Evolutionary conservation across 2,113 vertebrate species (phyloP), one percentile per base, ranked within the genome.

Genomic region (Gymnogyps californianus): DNA sequence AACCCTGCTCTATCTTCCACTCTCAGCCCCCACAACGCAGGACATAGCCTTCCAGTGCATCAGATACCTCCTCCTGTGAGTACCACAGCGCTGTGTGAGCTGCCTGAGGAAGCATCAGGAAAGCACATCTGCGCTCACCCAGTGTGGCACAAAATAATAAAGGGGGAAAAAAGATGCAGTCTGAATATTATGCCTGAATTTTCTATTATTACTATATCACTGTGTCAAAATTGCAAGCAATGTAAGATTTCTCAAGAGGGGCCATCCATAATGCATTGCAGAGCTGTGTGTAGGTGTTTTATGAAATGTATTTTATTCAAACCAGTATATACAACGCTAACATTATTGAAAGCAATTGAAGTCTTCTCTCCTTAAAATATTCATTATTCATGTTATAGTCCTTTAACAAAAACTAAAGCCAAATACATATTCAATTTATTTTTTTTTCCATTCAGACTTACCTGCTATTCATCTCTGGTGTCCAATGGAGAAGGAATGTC

Each of bases 261-360:
- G 87, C 96, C 92, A 97, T 98, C 97, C 96, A 98, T 98, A 98
- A 98, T 98, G 97, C 97, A 97, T 95, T 96, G 96, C 97, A 96
- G 89, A 97, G 90, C 87, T 59, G 55, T 97, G 93, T 81, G 97
- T 97, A 96, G 97, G 97, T 98, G 96, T 98, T 98, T 97, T 89
- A 97, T 97, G 94, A 98, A 98, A 98, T 90, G 95, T 97, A 94
- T 98, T 98, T 98, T 98, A 98, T 97, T 98, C 97, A 96, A 97
- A 94, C 90, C 88, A 94, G 89, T 87, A 97, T 96, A 98, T 98
- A 98, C 97, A 98, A 98, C 96, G 97, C 95, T 97, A 98, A 98
- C 93, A 96, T 98, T 98, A 98, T 98, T 98, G 98, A 97, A 98
- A 97, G 98, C 97, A 98, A 98, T 96, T 97, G 98, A 98, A 96